Evolutionary conservation across 1,140 invertebrate species (phyloP), one percentile per base, ranked within the genome.

Genomic region (Spodoptera litura): DNA sequence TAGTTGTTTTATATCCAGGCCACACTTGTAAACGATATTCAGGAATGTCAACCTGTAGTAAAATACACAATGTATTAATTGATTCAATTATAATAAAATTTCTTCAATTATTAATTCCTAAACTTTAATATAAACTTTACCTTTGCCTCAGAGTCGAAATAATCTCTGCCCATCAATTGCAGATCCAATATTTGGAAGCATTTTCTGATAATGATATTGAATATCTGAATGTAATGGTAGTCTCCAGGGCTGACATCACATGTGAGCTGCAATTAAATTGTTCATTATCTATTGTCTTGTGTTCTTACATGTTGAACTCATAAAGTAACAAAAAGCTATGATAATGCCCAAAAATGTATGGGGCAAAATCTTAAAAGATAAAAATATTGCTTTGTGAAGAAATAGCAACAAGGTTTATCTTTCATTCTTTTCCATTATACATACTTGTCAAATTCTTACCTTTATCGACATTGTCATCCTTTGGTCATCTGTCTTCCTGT

Each of bases 1-100:
- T 98, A 0, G 97, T 96, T 0, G 97, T 98, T 13, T 96, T 88
- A 91, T 97, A 97, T 0, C 97, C 97, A 0, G 97, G 97, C 97
- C 97, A 98, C 15, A 98, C 88, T 81, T 95, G 94, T n/a, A 96
- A 80, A 51, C 83, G 95, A 78, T 81, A 86, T 66, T 95, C 95
- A 0, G 86, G 89, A 0, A 96, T 92, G 49, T 95, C 89, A 78
- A 96, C 83, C 95, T 96, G 61, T 0, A 70, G 9, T 27, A 4
- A 79, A 59, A 62, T 62, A 75, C 2, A 44, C 1, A 10, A 44
- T 44, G 38, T 44, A 5, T 44, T 4, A 0, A 9, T 9, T 44
- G 0, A 3, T 44, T 6, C 5, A 8, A 1, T 44, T 10, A 44
- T 44, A 44, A 9, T 8, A 10, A 2, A 44, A 44, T 44, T 44